Conservation (phyloP, 2,888 invertebrate species). For the Choristoneura rosaceana region DNA sequence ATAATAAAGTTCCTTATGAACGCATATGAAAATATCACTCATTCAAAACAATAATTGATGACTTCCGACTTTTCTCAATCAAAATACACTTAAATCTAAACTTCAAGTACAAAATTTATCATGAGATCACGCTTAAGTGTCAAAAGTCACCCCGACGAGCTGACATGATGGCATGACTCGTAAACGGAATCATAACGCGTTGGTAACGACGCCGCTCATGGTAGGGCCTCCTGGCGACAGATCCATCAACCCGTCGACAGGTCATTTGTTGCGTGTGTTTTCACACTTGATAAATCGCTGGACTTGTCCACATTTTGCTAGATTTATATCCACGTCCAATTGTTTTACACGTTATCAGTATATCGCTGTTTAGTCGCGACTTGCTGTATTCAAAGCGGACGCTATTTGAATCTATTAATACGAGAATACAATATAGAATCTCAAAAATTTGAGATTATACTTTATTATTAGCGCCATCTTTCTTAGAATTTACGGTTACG, state of each 20-base stretch:
- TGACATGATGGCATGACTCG: conserved; percentile 19
- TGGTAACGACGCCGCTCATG: conserved; percentile 51
- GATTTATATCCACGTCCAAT: conserved; percentile 73
- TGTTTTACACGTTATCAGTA: conserved; percentile 70
- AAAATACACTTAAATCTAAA: too few relatives aligned
- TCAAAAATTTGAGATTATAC: background rate
- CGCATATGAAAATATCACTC: too few relatives aligned
- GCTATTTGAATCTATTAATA: conserved; percentile 5
- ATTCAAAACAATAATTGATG: too few relatives aligned
- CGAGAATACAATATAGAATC: too few relatives aligned
- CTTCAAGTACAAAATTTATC: background rate
- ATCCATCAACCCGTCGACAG: conserved; percentile 83
- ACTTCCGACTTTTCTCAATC: too few relatives aligned
- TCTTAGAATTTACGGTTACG: conserved; percentile 5
- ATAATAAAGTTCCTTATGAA: too few relatives aligned
- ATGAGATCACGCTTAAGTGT: background rate
- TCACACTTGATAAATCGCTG: conserved; percentile 81
- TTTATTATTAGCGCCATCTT: background rate
- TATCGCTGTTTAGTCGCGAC: conserved; percentile 44
- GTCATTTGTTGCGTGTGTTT: conserved; percentile 82
- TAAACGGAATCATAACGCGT: conserved; percentile 14
- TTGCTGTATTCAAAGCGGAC: background rate
- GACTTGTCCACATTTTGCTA: conserved; percentile 77
- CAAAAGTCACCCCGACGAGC: background rate
- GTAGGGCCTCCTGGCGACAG: conserved; percentile 80